Evolutionary conservation across 2,888 invertebrate species (phyloP).

Genomic region (Heteromurus nitidus): DNA sequence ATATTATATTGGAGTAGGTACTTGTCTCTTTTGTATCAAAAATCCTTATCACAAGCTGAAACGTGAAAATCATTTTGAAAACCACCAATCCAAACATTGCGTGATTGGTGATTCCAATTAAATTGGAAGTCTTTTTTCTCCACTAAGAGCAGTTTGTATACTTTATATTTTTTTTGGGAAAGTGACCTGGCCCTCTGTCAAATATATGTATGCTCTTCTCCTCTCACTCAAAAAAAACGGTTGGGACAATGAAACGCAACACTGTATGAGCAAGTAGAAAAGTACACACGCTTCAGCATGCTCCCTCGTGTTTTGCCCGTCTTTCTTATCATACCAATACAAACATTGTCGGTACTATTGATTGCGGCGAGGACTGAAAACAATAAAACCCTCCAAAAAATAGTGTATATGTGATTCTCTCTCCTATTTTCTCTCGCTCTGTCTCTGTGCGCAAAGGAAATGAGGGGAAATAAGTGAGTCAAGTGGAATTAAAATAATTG

Average conservation of each 20-base stretch:
- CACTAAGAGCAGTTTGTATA: conserved; percentile 1
- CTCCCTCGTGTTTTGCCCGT: too few relatives aligned
- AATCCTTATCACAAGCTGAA: conserved; percentile 26
- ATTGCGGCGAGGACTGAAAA: too few relatives aligned
- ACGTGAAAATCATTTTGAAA: conserved; percentile 55
- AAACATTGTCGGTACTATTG: too few relatives aligned
- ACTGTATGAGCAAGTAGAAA: not conserved
- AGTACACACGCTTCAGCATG: not conserved
- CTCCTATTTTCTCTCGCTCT: not conserved
- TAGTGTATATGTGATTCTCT: not conserved
- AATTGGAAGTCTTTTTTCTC: conserved; percentile 12
- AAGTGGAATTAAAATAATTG: conserved; percentile 64
- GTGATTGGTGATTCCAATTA: conserved; percentile 65
- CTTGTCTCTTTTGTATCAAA: conserved; percentile 53
- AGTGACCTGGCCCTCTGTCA: too few relatives aligned
- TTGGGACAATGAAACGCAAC: too few relatives aligned
- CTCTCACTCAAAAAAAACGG: too few relatives aligned
- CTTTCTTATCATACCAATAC: too few relatives aligned
- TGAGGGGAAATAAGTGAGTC: conserved; percentile 44
- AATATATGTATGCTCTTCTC: too few relatives aligned
- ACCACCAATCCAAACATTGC: conserved; percentile 54
- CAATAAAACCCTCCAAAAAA: not conserved
- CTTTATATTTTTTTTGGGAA: conserved; percentile 12
- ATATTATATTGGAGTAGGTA: conserved; percentile 12
- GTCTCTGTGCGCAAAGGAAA: not conserved